Base-by-base conservation (phyloP, 2,888 invertebrate genomes). In the Lymantria dispar region DNA sequence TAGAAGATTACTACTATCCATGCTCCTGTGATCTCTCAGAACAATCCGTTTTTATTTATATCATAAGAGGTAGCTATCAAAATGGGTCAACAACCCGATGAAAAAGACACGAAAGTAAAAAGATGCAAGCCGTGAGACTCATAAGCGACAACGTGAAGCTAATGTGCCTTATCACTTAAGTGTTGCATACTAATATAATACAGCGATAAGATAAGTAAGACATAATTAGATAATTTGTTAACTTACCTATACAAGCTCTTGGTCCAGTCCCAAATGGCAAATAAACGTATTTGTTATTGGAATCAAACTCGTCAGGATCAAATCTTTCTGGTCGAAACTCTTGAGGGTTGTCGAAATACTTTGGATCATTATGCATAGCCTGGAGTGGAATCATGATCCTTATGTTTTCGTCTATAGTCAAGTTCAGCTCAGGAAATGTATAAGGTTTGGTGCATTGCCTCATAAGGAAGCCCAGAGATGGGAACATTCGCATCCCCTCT, bases 401-500 rank as follows among this genome's bases (percentile, higher is more conserved):
- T 0, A 54, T 38, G 10, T 49, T 41, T n/a, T 50, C 43, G 15
- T 63, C 61, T 15, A 68, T 68, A 0, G 53, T 56, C 0, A 68
- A 7, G 15, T 58, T 52, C 8, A 66, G 31, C 14, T 63, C 68
- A 5, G 68, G 59, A 39, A 67, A 47, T 5, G 55, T 57, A 41
- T 64, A 72, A 7, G 58, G 60, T 9, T 44, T 58, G 0, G 66
- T 59, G 44, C 76, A 74, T 15, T 57, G 52, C 39, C 80, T 63
- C 0, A 64, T 46, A 0, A 80, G 48, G 30, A 62, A 61, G 0
- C 76, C 79, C 2, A 71, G 45, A 0, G 78, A 65, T 0, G 80
- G 74, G 15, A 72, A 70, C 46, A 70, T 60, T 43, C 80, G 59
- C 50, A 80, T 50, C 0, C 68, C 58, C 53, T 80, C 80, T 30